A percentile compares a stretch with the other conserved stretches of the same genome.
These are phyloP conservation scores for Paradisaea rubra DNA, from an alignment of 2,113 vertebrate genomes.

Conservation along the genomic window DNA sequence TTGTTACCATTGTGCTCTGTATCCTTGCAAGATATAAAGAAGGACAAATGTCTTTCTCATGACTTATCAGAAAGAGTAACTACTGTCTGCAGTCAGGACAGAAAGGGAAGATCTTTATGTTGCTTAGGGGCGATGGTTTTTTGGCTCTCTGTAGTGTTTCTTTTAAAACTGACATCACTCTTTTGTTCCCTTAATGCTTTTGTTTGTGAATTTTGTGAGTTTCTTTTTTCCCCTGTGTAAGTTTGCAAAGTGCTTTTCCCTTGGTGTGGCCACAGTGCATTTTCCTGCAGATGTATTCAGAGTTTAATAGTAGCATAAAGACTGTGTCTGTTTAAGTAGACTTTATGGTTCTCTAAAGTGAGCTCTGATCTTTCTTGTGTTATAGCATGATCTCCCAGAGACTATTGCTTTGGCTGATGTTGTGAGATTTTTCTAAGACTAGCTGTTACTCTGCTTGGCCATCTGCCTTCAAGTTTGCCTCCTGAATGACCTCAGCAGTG, in stretches of 20 bases:
- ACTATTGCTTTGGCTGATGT: not conserved
- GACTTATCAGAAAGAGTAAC: not conserved
- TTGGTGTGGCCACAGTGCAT: not conserved
- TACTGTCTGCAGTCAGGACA: not conserved
- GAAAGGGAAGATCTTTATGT: not conserved
- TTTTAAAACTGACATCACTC: not conserved
- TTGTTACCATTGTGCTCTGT: not conserved
- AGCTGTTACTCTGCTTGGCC: not conserved
- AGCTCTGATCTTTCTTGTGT: not conserved
- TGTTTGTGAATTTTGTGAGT: not conserved
- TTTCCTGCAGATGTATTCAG: not conserved
- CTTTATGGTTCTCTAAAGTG: not conserved
- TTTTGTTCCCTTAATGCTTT: not conserved
- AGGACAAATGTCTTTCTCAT: not conserved
- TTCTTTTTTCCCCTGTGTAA: not conserved
- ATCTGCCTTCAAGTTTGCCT: conserved; percentile 15
- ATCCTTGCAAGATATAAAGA: not conserved
- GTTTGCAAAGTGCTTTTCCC: not conserved
- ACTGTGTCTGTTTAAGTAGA: not conserved
- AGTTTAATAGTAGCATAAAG: not conserved
- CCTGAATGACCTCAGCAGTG: not conserved
- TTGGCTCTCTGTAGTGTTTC: not conserved
- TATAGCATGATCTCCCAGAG: not conserved
- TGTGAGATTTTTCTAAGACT: not conserved
- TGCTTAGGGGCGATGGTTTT: not conserved